Base-by-base conservation (phyloP, 2,888 invertebrate species). In the Malacosoma neustria region DNA sequence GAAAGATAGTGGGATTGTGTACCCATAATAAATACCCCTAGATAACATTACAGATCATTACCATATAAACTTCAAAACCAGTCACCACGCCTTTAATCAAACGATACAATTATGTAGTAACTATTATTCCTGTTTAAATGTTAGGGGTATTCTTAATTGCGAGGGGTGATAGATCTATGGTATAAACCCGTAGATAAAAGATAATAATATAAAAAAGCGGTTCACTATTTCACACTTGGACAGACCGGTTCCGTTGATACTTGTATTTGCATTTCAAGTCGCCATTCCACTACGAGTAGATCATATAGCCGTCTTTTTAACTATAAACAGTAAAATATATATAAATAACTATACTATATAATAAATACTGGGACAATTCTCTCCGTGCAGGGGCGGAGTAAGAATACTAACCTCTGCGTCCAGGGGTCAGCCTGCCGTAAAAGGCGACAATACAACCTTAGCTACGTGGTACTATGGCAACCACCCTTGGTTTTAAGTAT, bases 161-260 rank as follows among this genome's bases (percentile, higher is more conserved):
- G 36, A 44, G 48, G 46, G 48, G 30, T 43, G 42, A 35, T 29
- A 37, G 13, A 22, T 34, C 15, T 15, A 13, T 22, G 22, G 9
- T 22, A 22, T 22, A 22, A 22, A 22, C 6, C 9, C 22, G 22
- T 22, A 22, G 6, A 13, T n/a, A 13, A 32, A 32, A 32, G 4
- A 13, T 13, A 13, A 13, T 9, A 32, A 32, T 13, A 32, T 14
- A 14, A 32, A 32, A 32, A 6, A 13, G 22, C 9, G 9, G 22
- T 22, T 5, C 22, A 45, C 43, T 54, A 49, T 48, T 55, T 55
- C 47, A 39, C 49, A 50, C 40, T 41, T 46, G 45, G 48, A 41
- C 34, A 35, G 64, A 74, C 76, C 70, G 72, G 74, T 75, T 66
- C 60, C 40, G 40, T 57, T 49, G 48, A 57, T 64, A 60, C 57